Conservation (phyloP, 2,797 vertebrate species). For the Streptopelia turtur region DNA sequence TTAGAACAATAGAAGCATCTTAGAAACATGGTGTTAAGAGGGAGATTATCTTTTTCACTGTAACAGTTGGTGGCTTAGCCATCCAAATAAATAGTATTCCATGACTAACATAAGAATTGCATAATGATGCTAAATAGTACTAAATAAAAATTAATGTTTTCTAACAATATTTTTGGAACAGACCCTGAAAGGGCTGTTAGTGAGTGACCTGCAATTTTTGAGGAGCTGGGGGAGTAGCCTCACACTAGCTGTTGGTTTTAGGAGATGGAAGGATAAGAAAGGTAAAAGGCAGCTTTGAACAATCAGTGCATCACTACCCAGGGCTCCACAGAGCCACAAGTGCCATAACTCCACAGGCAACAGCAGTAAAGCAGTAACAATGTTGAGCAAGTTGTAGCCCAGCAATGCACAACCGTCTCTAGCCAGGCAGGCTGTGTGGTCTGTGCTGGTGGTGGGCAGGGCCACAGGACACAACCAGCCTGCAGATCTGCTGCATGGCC, state of each 20-base stretch:
- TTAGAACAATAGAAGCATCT: not conserved
- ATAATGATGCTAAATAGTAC: not conserved
- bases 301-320: not conserved
- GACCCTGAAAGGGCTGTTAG: not conserved
- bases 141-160: not conserved
- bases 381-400: not conserved
- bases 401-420: not conserved
- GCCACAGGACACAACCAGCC: not conserved
- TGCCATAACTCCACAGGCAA: rapidly evolving
- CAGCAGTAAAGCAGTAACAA: rapidly evolving
- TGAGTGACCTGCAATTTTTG: not conserved
- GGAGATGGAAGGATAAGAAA: not conserved
- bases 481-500: rapidly evolving
- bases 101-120: not conserved
- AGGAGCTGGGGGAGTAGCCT: not conserved
- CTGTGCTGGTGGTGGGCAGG: not conserved
- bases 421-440: not conserved
- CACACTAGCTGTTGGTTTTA: not conserved
- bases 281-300: not conserved
- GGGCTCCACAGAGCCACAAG: not conserved
- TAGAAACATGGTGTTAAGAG: not conserved
- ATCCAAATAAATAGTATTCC: not conserved
- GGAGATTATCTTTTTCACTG: not conserved
- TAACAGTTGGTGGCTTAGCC: not conserved
- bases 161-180: not conserved